A percentile compares a stretch with the other conserved stretches of the same genome.
These are phyloP conservation scores for Nomada hirtipes DNA, from an alignment of 2,888 invertebrate species.

Conservation along the genomic window DNA sequence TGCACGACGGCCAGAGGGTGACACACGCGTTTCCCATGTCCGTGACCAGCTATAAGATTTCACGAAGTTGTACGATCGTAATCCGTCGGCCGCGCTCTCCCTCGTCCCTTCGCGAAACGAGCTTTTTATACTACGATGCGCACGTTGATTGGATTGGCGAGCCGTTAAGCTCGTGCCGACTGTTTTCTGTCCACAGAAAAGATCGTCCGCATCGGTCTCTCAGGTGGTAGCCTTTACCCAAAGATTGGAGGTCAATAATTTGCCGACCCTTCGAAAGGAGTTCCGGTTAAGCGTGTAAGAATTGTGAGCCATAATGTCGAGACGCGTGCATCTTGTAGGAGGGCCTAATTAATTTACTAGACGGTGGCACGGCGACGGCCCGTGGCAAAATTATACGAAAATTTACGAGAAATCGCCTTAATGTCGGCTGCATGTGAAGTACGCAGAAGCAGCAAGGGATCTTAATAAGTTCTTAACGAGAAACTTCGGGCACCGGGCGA, in stretches of 20 bases:
- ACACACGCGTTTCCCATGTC: conserved; percentile 12
- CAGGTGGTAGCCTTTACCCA: neutral
- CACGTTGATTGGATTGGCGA: conserved; percentile 59
- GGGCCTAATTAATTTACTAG: neutral
- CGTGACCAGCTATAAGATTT: conserved; percentile 73
- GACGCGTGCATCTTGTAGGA: too few species aligned
- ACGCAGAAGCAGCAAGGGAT: conserved; percentile 32
- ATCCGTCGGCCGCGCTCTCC: conserved; percentile 51
- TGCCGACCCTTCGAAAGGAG: neutral
- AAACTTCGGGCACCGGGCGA: conserved; percentile 27
- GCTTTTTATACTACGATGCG: conserved; percentile 28
- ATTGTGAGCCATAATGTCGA: too few species aligned
- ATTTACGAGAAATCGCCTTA: conserved; percentile 32
- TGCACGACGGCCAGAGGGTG: conserved; percentile 9
- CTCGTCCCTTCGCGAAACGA: neutral
- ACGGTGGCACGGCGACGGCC: neutral
- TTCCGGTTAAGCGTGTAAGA: neutral
- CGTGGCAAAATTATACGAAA: conserved; percentile 37
- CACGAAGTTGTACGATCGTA: conserved; percentile 74
- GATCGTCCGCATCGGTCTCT: neutral
- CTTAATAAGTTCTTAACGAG: conserved; percentile 49
- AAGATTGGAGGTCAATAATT: conserved; percentile 1
- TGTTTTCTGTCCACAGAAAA: neutral
- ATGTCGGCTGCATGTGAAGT: conserved; percentile 46
- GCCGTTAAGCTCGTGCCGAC: conserved; percentile 33